phyloP scores from a whole-genome alignment of 1,140 invertebrate species.

The Drosophila malerkotliana region DNA sequence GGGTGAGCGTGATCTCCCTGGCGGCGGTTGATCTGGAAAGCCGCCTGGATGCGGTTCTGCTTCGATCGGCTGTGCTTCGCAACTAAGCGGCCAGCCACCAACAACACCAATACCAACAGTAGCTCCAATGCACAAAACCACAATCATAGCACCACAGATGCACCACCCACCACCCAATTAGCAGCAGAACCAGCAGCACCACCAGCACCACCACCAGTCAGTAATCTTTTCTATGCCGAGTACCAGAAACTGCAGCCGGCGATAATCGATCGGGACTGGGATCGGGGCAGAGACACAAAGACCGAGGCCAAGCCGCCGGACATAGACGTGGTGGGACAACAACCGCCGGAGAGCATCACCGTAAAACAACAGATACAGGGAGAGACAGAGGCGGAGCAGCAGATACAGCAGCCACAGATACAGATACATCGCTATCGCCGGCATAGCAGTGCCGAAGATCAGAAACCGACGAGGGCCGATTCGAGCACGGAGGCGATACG shows the following conservation, averaged over 20 bases:
- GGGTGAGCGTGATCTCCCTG: slow-evolving; percentile 50
- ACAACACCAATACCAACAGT: slow-evolving; percentile 15
- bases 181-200: slow-evolving; percentile 14
- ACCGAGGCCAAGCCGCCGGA: slow-evolving; percentile 71
- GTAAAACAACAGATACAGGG: too few species aligned
- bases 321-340: slow-evolving; percentile 20
- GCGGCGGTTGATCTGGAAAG: slow-evolving; percentile 77
- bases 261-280: slow-evolving; percentile 64
- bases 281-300: slow-evolving; percentile 26
- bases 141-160: slow-evolving; percentile 24
- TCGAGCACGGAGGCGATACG: slow-evolving; percentile 46
- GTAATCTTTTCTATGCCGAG: slow-evolving; percentile 64
- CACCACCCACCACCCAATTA: slow-evolving; percentile 28
- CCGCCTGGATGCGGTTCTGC: slow-evolving; percentile 94
- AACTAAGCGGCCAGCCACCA: slow-evolving; percentile 88
- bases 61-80: slow-evolving; percentile 94
- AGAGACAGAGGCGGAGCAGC: too few species aligned
- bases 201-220: slow-evolving; percentile 23
- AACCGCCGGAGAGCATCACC: too few species aligned
- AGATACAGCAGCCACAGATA: background rate
- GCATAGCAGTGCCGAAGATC: slow-evolving; percentile 76
- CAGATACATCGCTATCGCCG: slow-evolving; percentile 56
- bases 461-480: slow-evolving; percentile 42
- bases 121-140: slow-evolving; percentile 2
- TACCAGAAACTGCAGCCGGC: slow-evolving; percentile 73